phyloP scores from a whole-genome alignment of 2,113 vertebrate genomes.

The Sinocyclocheilus anshuiensis region DNA sequence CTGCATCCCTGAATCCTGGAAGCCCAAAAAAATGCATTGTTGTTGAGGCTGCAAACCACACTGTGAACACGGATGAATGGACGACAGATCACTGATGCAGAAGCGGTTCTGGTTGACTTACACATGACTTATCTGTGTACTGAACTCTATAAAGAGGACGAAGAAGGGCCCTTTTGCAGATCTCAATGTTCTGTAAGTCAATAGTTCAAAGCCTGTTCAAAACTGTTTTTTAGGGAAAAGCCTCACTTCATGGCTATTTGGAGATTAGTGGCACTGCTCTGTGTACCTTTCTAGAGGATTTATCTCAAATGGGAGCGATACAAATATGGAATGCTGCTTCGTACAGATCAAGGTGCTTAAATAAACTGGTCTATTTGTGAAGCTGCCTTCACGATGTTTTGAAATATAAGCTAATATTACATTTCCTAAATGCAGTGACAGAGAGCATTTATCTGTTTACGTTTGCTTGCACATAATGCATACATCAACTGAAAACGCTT shows the following conservation, averaged over 20 bases:
- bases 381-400: background rate
- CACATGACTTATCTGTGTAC: conserved; percentile 7
- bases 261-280: conserved; percentile 55
- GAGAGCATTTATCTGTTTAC: background rate
- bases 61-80: conserved; percentile 3
- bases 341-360: conserved; percentile 19
- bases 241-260: conserved; percentile 55
- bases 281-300: conserved; percentile 53
- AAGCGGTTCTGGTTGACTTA: conserved; percentile 17
- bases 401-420: background rate
- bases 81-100: conserved; percentile 4
- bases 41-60: background rate
- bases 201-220: conserved; percentile 25
- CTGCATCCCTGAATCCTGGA: background rate
- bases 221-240: background rate
- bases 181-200: conserved; percentile 19
- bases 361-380: conserved; percentile 17
- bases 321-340: conserved; percentile 38
- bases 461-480: background rate
- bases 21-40: conserved; percentile 15
- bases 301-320: conserved; percentile 42
- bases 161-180: conserved; percentile 2
- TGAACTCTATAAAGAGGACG: conserved; percentile 8
- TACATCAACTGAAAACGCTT: background rate
- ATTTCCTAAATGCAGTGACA: background rate